Base-by-base conservation (phyloP, 2,888 invertebrate genomes). In the Pegoplata infirma region DNA sequence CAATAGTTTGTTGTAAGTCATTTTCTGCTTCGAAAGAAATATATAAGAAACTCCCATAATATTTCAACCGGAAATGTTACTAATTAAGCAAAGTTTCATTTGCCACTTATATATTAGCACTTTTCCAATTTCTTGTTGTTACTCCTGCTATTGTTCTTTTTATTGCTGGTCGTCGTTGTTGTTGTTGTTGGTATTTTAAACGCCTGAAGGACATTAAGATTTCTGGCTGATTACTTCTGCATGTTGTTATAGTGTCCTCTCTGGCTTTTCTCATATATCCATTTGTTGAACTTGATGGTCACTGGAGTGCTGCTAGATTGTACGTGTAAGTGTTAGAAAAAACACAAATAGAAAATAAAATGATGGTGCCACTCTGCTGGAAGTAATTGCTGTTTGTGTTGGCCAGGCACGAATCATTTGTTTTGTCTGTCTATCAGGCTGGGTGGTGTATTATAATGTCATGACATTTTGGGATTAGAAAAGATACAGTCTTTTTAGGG, bases 341-440 rank as follows among this genome's bases (percentile, higher is more conserved):
- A 12, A 51, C n/a, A 1, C 4, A 23, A 53, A 46, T 28, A 14
- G 19, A 56, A 66, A 72, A 72, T 46, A 66, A 66, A n/a, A 71
- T 67, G 23, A 36, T 51, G 67, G 61, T 67, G 61, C 51, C 67
- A 56, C 63, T 63, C 49, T 66, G 44, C 44, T 68, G 63, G 56
- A 56, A 56, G 47, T 64, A 73, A 73, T 59, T 69, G 32, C 14
- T 66, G 47, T 47, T 78, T 69, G 59, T 53, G 3, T 67, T 59
- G 2, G n/a, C n/a, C 55, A 56, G 59, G 47, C 68, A 74, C 69
- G 47, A 73, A 53, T 64, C 59, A 59, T 74, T 71, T 53, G 17
- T 64, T 68, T 63, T 66, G 73, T 64, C 59, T 69, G 69, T 28
- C 59, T 51, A 66, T n/a, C n/a, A n/a, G n/a, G n/a, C n/a, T n/a